Evolutionary conservation across 1,140 invertebrate genomes (phyloP).

Genomic region (Trypoxylus dichotomus): DNA sequence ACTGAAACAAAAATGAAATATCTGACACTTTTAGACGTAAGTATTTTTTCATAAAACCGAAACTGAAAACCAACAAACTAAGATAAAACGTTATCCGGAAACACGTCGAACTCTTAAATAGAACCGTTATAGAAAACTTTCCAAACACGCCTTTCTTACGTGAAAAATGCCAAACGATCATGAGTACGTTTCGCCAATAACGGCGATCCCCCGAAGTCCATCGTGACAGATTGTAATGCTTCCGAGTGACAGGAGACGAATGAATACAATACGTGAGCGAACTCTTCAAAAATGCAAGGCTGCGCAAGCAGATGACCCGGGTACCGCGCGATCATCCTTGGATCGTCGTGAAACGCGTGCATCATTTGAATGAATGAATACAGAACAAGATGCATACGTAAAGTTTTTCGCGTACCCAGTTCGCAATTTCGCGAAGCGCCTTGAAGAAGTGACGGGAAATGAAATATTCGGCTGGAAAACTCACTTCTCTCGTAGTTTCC

Average conservation of each 20-base stretch:
- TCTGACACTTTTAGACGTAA: too few species aligned
- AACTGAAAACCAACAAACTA: too few species aligned
- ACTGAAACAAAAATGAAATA: too few species aligned
- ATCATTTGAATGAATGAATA: neutral
- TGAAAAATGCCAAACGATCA: too few species aligned
- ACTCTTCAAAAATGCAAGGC: neutral
- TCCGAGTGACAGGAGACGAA: neutral
- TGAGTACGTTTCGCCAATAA: too few species aligned
- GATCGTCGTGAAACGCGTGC: neutral
- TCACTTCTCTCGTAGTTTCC: neutral
- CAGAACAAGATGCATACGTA: neutral
- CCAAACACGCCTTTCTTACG: too few species aligned
- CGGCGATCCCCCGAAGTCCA: neutral
- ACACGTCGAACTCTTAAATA: too few species aligned
- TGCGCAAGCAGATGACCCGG: neutral
- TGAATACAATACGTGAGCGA: neutral
- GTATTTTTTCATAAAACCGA: too few species aligned
- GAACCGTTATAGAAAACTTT: too few species aligned
- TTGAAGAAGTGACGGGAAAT: neutral
- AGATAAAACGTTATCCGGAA: too few species aligned
- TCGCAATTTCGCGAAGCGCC: neutral
- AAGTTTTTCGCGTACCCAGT: neutral
- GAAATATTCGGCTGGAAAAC: neutral
- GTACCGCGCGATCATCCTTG: neutral
- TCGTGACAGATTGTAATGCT: neutral